A percentile compares a stretch with the other conserved stretches of the same genome.
Conservation (phyloP, 2,113 vertebrate genomes). For the Cyanoderma ruficeps region DNA sequence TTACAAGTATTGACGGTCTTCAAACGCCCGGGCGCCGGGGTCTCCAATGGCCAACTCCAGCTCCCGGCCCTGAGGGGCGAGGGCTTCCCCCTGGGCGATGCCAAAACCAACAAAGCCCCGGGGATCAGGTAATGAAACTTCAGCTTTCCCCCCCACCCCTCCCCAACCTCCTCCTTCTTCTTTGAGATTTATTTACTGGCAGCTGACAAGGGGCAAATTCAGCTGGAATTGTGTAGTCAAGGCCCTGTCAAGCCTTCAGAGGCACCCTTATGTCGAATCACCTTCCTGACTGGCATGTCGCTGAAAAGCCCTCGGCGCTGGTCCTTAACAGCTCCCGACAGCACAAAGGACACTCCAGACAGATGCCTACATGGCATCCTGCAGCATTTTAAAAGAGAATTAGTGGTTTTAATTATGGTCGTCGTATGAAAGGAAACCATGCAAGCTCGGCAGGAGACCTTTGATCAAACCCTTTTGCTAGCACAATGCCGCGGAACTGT, state of each 20-base stretch:
- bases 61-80: constrained; percentile 70
- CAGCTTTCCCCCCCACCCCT: constrained; percentile 67
- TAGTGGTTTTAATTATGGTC: constrained; percentile 90
- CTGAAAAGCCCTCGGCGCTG: constrained; percentile 82
- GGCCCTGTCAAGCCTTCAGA: constrained; percentile 83
- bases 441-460: constrained; percentile 81
- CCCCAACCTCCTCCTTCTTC: neutral
- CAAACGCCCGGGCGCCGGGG: constrained; percentile 72
- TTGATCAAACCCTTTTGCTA: constrained; percentile 84
- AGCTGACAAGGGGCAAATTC: constrained; percentile 85
- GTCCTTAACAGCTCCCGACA: constrained; percentile 87
- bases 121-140: constrained; percentile 84
- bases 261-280: constrained; percentile 84
- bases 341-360: constrained; percentile 89
- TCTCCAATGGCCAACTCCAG: constrained; percentile 83
- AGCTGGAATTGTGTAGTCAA: constrained; percentile 83
- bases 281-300: constrained; percentile 84
- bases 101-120: constrained; percentile 81
- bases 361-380: constrained; percentile 89
- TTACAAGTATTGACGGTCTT: constrained; percentile 85
- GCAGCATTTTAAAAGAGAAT: constrained; percentile 91
- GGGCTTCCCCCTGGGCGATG: constrained; percentile 76
- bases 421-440: constrained; percentile 85
- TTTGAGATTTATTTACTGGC: constrained; percentile 85
- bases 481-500: constrained; percentile 88